Evolutionary conservation across 2,113 vertebrate genomes (phyloP).

Genomic region (Sula dactylatra): DNA sequence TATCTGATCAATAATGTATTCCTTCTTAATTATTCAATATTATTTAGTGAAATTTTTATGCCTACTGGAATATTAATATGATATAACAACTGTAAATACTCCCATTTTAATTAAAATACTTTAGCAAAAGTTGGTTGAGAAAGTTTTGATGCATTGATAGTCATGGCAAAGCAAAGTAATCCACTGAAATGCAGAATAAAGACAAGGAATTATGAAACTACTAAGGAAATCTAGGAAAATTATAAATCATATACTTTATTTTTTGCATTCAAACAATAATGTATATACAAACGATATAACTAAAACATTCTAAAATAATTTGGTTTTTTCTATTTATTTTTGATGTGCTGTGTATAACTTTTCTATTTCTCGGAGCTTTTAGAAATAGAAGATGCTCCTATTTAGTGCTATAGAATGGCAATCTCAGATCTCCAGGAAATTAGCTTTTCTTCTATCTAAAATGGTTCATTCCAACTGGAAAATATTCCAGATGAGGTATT

Average conservation of each 20-base stretch:
- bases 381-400: not conserved
- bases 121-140: conserved; percentile 28
- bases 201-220: not conserved
- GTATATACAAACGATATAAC: not conserved
- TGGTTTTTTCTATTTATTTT: not conserved
- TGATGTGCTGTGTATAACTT: not conserved
- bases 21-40: conserved; percentile 71
- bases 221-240: not conserved
- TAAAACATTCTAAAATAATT: not conserved
- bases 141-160: conserved; percentile 25
- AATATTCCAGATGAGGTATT: not conserved
- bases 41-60: conserved; percentile 72
- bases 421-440: not conserved
- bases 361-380: not conserved
- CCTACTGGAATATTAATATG: conserved; percentile 66
- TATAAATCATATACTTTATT: not conserved
- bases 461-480: not conserved
- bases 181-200: conserved; percentile 12
- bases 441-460: not conserved
- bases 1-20: conserved; percentile 75
- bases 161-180: not conserved
- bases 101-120: conserved; percentile 69
- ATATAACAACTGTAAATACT: conserved; percentile 69
- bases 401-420: not conserved
- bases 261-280: not conserved